Conservation (phyloP, 2,113 vertebrate genomes). For the Todiramphus saurophagus region DNA sequence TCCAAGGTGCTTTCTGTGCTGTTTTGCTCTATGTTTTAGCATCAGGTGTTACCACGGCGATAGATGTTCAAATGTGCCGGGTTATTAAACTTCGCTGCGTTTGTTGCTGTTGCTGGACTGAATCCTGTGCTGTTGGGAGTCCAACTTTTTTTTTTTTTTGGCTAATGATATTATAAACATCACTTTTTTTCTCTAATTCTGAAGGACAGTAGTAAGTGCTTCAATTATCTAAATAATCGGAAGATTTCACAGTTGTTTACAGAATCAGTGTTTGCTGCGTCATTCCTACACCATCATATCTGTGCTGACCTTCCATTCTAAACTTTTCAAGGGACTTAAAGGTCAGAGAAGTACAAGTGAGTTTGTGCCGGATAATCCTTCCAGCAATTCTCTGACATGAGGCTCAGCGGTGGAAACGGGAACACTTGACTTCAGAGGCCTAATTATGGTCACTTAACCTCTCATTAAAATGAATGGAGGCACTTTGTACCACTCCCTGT, state of each 20-base stretch:
- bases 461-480: constrained; percentile 33
- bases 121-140: background rate
- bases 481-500: background rate
- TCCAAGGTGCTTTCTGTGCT: background rate
- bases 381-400: constrained; percentile 22
- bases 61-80: background rate
- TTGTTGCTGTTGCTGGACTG: background rate
- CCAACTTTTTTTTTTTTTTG: constrained; percentile 3
- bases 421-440: constrained; percentile 28
- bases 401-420: background rate
- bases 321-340: background rate
- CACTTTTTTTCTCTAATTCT: constrained; percentile 22
- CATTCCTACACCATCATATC: constrained; percentile 23
- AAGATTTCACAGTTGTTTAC: constrained; percentile 45
- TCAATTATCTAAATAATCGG: constrained; percentile 34
- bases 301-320: constrained; percentile 28
- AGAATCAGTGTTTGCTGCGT: constrained; percentile 48
- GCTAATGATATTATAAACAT: constrained; percentile 38
- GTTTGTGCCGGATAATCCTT: constrained; percentile 33
- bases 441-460: constrained; percentile 56
- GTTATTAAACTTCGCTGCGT: background rate
- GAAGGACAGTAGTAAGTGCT: constrained; percentile 35
- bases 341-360: constrained; percentile 26
- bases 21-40: background rate
- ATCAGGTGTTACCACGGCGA: background rate